Percentiles rank a stretch among this genome's conserved stretches.
phyloP scores from a whole-genome alignment of 2,797 vertebrate genomes.

The Loriculus beryllinus region DNA sequence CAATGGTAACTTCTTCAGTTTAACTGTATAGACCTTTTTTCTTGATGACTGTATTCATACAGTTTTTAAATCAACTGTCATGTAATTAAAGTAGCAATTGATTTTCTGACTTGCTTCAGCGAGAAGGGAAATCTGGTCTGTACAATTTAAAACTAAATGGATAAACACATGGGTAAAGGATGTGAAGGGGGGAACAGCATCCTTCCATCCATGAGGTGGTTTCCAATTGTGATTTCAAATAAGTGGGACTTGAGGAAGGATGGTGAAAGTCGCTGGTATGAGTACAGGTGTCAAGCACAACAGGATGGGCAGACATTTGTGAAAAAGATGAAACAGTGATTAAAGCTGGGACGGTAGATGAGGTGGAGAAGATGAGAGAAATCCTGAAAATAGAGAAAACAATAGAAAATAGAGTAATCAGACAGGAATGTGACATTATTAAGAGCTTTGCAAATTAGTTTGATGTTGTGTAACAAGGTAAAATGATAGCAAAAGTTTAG shows the following conservation, averaged over 20 bases:
- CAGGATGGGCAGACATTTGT: neutral
- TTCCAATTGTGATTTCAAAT: neutral
- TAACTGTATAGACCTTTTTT: neutral
- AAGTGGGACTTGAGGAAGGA: neutral
- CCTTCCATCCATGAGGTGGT: neutral
- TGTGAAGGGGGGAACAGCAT: neutral
- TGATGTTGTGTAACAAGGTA: neutral
- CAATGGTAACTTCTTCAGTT: neutral
- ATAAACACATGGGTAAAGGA: neutral
- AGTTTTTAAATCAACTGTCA: neutral
- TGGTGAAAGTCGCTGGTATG: neutral
- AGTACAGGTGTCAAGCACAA: neutral
- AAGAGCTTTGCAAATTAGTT: neutral
- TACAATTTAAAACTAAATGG: neutral
- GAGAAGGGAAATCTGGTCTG: neutral
- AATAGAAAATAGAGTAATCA: neutral
- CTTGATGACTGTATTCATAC: neutral
- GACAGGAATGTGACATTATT: neutral
- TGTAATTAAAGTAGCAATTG: neutral
- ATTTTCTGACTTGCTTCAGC: neutral
- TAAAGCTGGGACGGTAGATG: neutral
- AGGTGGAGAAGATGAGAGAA: neutral
- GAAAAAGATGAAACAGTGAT: neutral
- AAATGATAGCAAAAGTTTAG: neutral
- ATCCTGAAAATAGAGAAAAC: neutral